Evolutionary conservation across 2,113 vertebrate genomes (phyloP), one percentile per base, ranked within the genome.

Genomic region (Caranx melampygus): DNA sequence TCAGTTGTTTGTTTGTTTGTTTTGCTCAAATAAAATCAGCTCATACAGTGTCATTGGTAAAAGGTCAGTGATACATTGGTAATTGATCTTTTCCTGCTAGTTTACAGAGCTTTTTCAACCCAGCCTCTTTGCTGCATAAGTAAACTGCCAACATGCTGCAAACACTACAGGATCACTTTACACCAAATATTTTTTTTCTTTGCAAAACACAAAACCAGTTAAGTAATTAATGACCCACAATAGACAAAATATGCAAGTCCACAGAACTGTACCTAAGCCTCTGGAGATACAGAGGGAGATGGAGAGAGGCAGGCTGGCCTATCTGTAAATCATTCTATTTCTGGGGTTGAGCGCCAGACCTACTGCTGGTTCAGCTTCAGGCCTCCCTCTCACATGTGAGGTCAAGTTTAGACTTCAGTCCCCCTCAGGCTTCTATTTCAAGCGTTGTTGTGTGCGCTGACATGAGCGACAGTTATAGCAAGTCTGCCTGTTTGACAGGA

Each of bases 251-350:
- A 34, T 0, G 0, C 21, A 58, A 68, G 33, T 33, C 61, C 33
- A 73, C 35, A 72, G 14, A 58, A 52, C 35, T 62, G 31, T 21
- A 13, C 72, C 5, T 9, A 10, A 49, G 58, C 71, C 70, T 47
- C 62, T 47, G 4, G 37, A 67, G 75, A 66, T 60, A 64, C 26
- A 75, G 74, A 18, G 51, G 31, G 42, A 87, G 26, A 77, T 2
- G 13, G 10, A 51, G 49, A 42, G 68, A 42, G 40, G 59, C 42
- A 70, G 73, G 18, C 49, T 63, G 69, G 65, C 63, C 55, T 59
- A 75, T 65, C 66, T 49, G 66, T 68, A 79, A 72, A 64, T 87
- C 61, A 0, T 75, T 86, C 77, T 90, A 85, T 90, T 90, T 87
- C 49, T 76, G 65, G 74, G 13, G 35, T 58, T 75, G 59, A 79